Base-by-base conservation (phyloP, 2,113 vertebrate species). In the Perognathus longimembris region DNA sequence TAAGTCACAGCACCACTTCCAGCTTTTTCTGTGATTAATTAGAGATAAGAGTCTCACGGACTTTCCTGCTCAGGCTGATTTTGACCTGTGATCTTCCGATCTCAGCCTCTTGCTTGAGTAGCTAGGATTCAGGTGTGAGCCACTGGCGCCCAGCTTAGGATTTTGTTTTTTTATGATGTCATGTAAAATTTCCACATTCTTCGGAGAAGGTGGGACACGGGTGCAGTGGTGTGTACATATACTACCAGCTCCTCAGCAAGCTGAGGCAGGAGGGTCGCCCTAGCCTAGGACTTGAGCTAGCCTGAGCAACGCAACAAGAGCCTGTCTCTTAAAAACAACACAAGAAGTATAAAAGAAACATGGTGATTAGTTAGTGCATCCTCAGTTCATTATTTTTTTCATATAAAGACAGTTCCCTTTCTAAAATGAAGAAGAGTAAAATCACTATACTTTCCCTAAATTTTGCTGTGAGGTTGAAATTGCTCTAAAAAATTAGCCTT, bases 391-490 rank as follows among this genome's bases (percentile, higher is more conserved):
- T 36, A n/a, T n/a, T 76, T 66, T 73, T 73, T 28, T 69, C 45
- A 45, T 28, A 1, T 63, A 4, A 88, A 82, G 71, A 54, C 57
- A 30, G 30, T 63, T 92, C 24, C 28, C 22, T 90, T 57, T 91
- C 71, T 15, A 70, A 11, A 71, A 59, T 69, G 10, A 78, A 32
- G 38, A 85, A 59, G 32, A 10, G n/a, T 63, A 15, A 28, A 69
- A 32, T 89, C 14, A 74, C 24, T 80, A 45, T 80, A 36, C 38
- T 18, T 67, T 80, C 5, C 7, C 1, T 89, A 63, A 38, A 67
- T 85, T 90, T 85, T 90, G 26, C 36, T 89, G 11, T 80, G 32
- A 90, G 74, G 26, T 36, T 74, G 75, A 85, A 80, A 61, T 36
- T 78, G 32, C 17, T 45, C 12, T 50, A 45, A 89, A 73, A 84